Evolutionary conservation across 1,140 invertebrate species (phyloP), one percentile per base, ranked within the genome.

Genomic region (silkworm (Bombyx mori)): DNA sequence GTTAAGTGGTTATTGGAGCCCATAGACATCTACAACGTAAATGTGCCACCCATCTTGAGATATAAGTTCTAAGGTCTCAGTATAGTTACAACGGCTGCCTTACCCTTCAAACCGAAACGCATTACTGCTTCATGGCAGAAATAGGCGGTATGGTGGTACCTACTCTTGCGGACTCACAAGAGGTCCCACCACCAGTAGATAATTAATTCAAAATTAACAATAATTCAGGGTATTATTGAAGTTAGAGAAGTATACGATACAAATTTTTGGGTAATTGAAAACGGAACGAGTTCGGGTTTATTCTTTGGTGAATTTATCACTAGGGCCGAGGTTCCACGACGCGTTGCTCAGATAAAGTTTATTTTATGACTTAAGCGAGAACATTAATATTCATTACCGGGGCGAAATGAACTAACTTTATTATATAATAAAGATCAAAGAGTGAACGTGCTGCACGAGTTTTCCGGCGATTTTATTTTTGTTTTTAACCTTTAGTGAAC

Each of bases 301-400:
- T 79, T 82, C 75, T 82, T 84, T 72, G 12, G 73, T 69, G 63
- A 71, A 82, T 79, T 83, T 80, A 84, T 82, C 77, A 76, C 74
- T 77, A 62, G 58, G 65, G 64, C 66, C 70, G 67, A 72, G 65
- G 54, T 56, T 26, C 26, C 46, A 35, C 60, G 72, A 79, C 77
- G 77, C 81, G 68, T 78, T 80, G 71, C 71, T 69, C 73, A 72
- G 77, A 85, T 85, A 82, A 85, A 85, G 75, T 85, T 84, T 79
- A 82, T 79, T 84, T 85, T 82, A 82, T 82, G 74, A 80, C 72
- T 82, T 75, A 82, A 82, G 73, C 77, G 71, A 79, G 75, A 80
- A 69, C 79, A 82, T 85, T 85, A 82, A 82, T 85, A 85, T 82
- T 82, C 82, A 82, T 85, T 85, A 80, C 69, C 64, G 71, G 65